Evolutionary conservation across 2,113 vertebrate genomes (phyloP), one percentile per base, ranked within the genome.

Genomic region (Syngnathus typhle): DNA sequence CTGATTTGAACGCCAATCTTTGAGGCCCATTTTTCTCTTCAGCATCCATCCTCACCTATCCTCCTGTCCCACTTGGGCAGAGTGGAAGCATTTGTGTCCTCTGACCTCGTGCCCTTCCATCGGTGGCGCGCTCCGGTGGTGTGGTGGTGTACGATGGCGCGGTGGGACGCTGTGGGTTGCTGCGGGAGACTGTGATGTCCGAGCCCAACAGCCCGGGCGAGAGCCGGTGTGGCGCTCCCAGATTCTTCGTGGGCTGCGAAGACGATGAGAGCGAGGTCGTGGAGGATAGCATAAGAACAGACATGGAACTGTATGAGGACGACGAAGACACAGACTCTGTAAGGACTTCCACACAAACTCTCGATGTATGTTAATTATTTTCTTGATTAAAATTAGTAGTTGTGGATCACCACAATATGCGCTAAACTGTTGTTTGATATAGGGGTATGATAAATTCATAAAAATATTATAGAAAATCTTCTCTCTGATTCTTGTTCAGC

Each of bases 201-300:
- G 93, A 94, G 82, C 85, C 93, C 93, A 90, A 89, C 92, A 93
- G 93, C 91, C 91, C 90, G 90, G 89, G 79, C 79, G 94, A 95
- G 92, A 93, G 92, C 87, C 89, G 92, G 82, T 89, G 76, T 84
- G 89, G 91, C 81, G 81, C 93, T 82, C 94, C 96, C 90, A 96
- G 91, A 92, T 98, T 99, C 93, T 97, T 98, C 84, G 93, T 99
- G 16, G 96, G 95, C 91, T 94, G 93, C 92, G 93, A 94, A 82
- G 92, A 91, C 91, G 95, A 96, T 91, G 96, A 97, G 84, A 93
- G 91, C 88, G 94, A 95, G 77, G 89, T 89, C 82, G 85, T 85
- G 89, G 94, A 89, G 43, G 93, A 88, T 87, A 93, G 92, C 92
- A 93, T 96, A 93, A 96, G 93, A 93, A 92, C 91, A 74, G 93